Evolutionary conservation across 2,113 vertebrate species (phyloP), one percentile per base, ranked within the genome.

Genomic region (Bambusicola thoracicus): DNA sequence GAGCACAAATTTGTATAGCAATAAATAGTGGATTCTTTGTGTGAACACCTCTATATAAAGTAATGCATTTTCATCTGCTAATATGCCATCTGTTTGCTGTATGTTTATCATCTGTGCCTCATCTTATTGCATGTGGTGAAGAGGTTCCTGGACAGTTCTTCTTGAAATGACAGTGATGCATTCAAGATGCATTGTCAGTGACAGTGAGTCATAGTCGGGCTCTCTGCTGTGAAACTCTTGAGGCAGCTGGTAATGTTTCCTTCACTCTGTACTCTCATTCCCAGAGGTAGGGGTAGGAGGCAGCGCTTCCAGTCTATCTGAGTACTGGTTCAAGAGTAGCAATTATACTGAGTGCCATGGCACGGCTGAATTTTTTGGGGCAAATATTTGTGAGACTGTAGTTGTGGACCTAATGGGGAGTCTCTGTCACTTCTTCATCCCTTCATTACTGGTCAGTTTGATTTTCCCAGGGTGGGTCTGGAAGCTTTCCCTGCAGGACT

Each of bases 191-290:
- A 9, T 25, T 70, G 49, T 90, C 51, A 59, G 68, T 73, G 74
- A 44, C 61, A 51, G 15, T 17, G 21, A 62, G 62, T 68, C 0
- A 0, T 30, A 27, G 34, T 53, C 9, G 7, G 34, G 65, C 76
- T 66, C 10, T 27, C 27, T 78, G 53, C 25, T 80, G 40, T 87
- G 51, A 38, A 76, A 14, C 44, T 48, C 59, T 22, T 27, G 51
- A 62, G 76, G 82, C 22, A 11, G 6, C 34, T 2, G 20, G 10
- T 29, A 12, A 7, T 53, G 4, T 85, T 94, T 72, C 32, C 34
- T n/a, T 53, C 58, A 40, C 43, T 11, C 2, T 7, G 15, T 25
- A 3, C 1, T 0, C 32, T 74, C 14, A 1, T 20, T 25, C 41
- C 66, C 46, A 38, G 61, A 55, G 53, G 56, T 48, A 58, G 25